These are phyloP conservation scores for Alectoris magna DNA, from an alignment of 2,797 vertebrate genomes.

Conservation along the genomic window DNA sequence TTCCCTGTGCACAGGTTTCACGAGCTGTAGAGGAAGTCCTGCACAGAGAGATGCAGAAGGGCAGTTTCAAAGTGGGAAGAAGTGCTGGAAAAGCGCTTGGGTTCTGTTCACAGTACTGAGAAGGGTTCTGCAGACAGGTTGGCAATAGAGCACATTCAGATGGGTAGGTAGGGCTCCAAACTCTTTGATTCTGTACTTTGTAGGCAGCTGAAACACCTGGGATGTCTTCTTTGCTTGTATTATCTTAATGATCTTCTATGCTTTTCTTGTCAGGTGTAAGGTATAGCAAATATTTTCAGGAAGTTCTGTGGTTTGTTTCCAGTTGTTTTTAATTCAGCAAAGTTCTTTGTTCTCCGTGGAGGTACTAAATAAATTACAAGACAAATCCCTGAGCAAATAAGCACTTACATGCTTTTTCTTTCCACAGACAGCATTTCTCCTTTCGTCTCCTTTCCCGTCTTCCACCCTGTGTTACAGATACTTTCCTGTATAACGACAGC, in stretches of 20 bases:
- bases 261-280: not conserved
- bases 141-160: slow-evolving; percentile 6
- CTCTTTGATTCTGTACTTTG: slow-evolving; percentile 49
- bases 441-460: not conserved
- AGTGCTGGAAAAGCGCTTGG: not conserved
- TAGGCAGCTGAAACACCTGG: slow-evolving; percentile 9
- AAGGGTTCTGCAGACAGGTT: slow-evolving; percentile 14
- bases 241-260: not conserved
- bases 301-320: not conserved
- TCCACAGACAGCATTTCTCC: not conserved
- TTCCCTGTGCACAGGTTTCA: not conserved
- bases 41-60: not conserved
- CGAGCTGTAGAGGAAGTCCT: not conserved
- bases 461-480: not conserved
- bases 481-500: not conserved
- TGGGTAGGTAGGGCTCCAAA: not conserved
- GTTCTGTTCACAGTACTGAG: not conserved
- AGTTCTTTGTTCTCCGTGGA: not conserved
- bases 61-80: not conserved
- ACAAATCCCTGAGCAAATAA: not conserved
- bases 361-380: slow-evolving; percentile 1
- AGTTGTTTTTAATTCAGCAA: not conserved
- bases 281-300: not conserved
- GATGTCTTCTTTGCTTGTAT: not conserved
- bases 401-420: not conserved